These are phyloP conservation scores for Pygoscelis antarcticus DNA, from an alignment of 2,113 vertebrate genomes.

Conservation along the genomic window DNA sequence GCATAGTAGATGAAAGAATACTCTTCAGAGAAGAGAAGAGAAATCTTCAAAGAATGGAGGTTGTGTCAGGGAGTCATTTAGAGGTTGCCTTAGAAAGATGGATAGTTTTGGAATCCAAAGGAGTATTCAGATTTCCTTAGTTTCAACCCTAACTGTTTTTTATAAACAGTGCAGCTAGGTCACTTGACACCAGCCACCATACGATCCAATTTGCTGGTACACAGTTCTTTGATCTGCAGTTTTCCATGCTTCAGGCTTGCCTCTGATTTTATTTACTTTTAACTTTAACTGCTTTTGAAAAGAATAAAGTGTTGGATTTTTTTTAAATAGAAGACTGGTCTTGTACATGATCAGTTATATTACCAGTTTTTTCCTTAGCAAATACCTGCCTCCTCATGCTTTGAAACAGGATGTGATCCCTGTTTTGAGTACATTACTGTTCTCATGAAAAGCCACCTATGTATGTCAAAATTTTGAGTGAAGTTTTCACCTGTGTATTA, in stretches of 20 bases:
- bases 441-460: background rate
- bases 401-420: background rate
- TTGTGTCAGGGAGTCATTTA: background rate
- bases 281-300: background rate
- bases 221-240: background rate
- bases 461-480: background rate
- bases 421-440: background rate
- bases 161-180: background rate
- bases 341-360: background rate
- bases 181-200: background rate
- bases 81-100: background rate
- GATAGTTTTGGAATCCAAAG: background rate
- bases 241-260: constrained; percentile 2
- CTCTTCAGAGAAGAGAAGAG: background rate
- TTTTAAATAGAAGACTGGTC: background rate
- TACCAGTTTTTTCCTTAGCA: background rate
- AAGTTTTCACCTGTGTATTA: background rate
- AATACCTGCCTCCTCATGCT: background rate
- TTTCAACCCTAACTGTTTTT: background rate
- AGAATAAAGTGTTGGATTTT: background rate
- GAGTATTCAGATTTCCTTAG: background rate
- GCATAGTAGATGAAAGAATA: background rate
- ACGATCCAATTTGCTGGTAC: background rate
- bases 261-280: background rate
- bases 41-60: background rate